phyloP scores from a whole-genome alignment of 1,140 invertebrate genomes.

The Formica selysi region DNA sequence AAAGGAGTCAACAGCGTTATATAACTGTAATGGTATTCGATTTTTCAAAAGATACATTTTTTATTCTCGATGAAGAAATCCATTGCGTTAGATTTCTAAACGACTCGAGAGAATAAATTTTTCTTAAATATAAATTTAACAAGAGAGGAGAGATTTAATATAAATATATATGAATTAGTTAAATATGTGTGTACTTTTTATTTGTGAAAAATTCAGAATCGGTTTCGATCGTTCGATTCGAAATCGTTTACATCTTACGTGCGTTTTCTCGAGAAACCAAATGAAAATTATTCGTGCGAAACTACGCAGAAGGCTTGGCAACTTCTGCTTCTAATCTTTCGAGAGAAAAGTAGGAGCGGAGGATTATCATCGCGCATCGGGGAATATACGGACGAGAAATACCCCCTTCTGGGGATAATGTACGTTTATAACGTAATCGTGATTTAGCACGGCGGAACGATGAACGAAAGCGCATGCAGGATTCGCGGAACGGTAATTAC shows the following conservation, averaged over 20 bases:
- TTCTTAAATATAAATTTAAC: not conserved
- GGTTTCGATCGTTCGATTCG: not conserved
- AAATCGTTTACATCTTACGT: not conserved
- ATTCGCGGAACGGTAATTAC: conserved; percentile 29
- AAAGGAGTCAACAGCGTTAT: not conserved
- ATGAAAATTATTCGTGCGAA: not conserved
- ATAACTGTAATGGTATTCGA: conserved; percentile 3
- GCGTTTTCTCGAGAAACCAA: not conserved
- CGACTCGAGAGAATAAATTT: not conserved
- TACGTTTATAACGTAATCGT: not conserved
- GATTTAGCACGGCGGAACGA: not conserved
- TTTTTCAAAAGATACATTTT: too few species aligned
- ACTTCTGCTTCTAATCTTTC: not conserved
- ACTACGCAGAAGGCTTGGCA: not conserved
- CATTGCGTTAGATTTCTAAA: too few species aligned
- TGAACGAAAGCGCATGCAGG: not conserved
- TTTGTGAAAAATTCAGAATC: not conserved
- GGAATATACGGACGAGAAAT: not conserved
- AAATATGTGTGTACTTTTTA: not conserved
- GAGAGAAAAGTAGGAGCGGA: conserved; percentile 1
- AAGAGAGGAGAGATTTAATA: not conserved
- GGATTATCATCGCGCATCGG: conserved; percentile 8
- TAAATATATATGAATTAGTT: not conserved
- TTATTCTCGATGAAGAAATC: too few species aligned
- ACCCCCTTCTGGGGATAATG: conserved; percentile 16